phyloP scores from a whole-genome alignment of 2,888 invertebrate species.

The Melikaiella ostensackeni region DNA sequence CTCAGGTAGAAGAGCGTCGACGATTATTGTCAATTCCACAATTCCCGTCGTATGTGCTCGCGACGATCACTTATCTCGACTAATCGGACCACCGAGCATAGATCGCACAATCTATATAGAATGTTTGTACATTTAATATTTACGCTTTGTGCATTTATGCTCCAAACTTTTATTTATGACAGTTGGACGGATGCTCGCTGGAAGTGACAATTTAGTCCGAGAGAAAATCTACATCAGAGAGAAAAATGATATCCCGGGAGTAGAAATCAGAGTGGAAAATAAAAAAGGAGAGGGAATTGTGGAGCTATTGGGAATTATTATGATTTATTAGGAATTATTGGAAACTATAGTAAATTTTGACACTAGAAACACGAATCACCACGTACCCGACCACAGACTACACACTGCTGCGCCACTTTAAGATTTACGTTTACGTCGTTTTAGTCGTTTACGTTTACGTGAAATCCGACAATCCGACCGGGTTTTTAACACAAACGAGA shows the following conservation, averaged over 20 bases:
- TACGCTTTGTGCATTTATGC: background rate
- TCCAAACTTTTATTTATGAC: conserved; percentile 21
- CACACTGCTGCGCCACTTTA: conserved; percentile 33
- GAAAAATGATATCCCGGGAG: background rate
- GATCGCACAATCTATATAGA: conserved; percentile 36
- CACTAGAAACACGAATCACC: conserved; percentile 5
- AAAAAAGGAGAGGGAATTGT: background rate
- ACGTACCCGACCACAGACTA: conserved; percentile 11
- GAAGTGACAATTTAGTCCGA: background rate
- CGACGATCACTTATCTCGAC: conserved; percentile 34
- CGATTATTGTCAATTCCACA: conserved; percentile 35
- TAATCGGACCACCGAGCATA: conserved; percentile 36
- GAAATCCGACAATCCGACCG: background rate
- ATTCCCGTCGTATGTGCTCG: conserved; percentile 24
- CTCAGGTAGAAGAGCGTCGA: conserved; percentile 35
- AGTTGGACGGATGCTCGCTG: conserved; percentile 23
- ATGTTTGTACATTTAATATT: conserved; percentile 20
- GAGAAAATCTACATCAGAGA: background rate
- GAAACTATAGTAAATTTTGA: background rate
- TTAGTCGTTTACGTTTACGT: background rate
- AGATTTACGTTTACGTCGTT: background rate
- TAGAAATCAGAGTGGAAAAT: background rate
- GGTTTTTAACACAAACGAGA: background rate
- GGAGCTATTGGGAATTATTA: background rate
- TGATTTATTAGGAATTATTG: background rate